Percentiles rank a stretch among this genome's conserved stretches.
Evolutionary conservation across 2,797 vertebrate species (phyloP).

Genomic region (Ctenopoma kingsleyae): DNA sequence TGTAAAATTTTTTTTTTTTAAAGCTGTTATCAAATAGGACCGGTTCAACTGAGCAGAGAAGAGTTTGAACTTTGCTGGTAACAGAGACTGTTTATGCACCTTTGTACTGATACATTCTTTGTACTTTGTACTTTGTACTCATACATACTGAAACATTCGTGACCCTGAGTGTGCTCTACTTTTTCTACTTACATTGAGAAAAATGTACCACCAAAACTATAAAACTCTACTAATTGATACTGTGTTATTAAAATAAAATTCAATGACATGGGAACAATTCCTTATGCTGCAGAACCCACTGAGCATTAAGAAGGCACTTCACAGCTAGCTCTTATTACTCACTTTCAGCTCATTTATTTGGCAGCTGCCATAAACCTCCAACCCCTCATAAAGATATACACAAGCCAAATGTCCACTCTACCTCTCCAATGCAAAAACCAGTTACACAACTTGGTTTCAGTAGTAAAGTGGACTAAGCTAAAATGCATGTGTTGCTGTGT

Average conservation of each 20-base stretch:
- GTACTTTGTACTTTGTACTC: background rate
- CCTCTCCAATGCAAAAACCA: background rate
- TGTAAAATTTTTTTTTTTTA: constrained; percentile 12
- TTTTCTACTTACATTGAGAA: too few species aligned
- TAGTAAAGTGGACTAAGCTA: background rate
- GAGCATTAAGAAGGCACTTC: too few species aligned
- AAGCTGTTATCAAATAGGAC: background rate
- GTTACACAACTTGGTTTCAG: background rate
- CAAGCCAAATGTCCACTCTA: background rate
- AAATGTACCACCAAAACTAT: too few species aligned
- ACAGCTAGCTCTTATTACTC: too few species aligned
- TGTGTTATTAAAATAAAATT: too few species aligned
- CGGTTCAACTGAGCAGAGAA: background rate
- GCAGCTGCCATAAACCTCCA: background rate
- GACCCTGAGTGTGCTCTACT: background rate
- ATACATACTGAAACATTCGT: background rate
- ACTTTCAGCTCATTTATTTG: background rate
- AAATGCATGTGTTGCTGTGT: background rate
- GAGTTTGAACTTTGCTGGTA: background rate
- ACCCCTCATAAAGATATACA: background rate
- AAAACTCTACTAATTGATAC: too few species aligned
- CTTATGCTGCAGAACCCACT: too few species aligned
- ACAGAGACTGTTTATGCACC: background rate
- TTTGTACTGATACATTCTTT: background rate
- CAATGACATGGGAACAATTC: too few species aligned